Base-by-base conservation (phyloP, 2,888 invertebrate genomes). In the Micoletzkya japonica region DNA sequence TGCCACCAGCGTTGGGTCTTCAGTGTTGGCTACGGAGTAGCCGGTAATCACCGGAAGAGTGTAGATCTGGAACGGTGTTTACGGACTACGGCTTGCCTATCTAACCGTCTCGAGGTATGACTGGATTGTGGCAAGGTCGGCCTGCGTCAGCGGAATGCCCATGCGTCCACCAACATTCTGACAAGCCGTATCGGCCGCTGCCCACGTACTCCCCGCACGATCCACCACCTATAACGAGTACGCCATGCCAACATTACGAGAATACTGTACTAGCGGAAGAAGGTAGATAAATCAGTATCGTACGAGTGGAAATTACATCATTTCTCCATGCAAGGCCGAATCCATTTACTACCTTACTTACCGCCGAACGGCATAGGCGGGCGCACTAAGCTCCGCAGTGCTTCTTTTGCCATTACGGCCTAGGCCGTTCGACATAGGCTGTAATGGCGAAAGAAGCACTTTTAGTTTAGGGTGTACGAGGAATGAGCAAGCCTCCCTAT, bases 21-120 rank as follows among this genome's bases (percentile, higher is more conserved):
- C 77, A 1, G 58, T 74, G 64, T 79, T 82, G 49, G 76, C 79
- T 14, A 78, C 77, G 10, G 75, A 73, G n/a, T 72, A 73, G 44
- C 82, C 82, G 14, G 79, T 80, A 24, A 82, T 68, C 6, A 81
- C 70, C 1, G 79, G 79, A 24, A 72, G 70, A 2, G 73, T 57
- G 36, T 76, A 76, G 28, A 44, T 32, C 71, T 72, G 54, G 50
- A 20, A 7, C 26, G 17, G 26, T 54, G 17, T 24, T 24, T 54
- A 14, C 20, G 14, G 30, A 58, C 34, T 3, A 6, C n/a, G 2
- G 57, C n/a, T 3, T 4, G 2, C 30, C 14, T 10, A 59, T 1
- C 34, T 60, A 32, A 73, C 72, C 57, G 60, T 34, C 32, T 71
- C 44, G 0, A 71, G 68, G 68, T 76, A 78, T n/a, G 30, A 50